Base-by-base conservation (phyloP, 2,888 invertebrate species). In the Escarpia spicata region DNA sequence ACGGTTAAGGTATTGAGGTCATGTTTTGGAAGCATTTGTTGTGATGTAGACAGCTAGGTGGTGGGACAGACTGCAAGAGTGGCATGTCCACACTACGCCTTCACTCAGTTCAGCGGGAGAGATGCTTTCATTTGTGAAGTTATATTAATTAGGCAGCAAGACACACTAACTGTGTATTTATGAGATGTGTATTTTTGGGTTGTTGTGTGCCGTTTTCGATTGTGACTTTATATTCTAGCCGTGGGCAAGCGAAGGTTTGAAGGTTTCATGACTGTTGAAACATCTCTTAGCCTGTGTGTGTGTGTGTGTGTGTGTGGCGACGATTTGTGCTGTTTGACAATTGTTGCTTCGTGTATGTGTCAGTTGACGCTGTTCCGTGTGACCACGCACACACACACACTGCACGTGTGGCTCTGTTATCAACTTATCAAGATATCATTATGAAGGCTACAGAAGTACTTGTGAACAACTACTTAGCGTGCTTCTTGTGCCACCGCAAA, bases 201-300 rank as follows among this genome's bases (percentile, higher is more conserved):
- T 75, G 75, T 75, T 26, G 75, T 75, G 75, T 75, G 75, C 26
- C 75, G 75, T 75, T 75, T 75, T 75, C 75, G n/a, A 26, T 75
- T 75, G 75, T 75, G 75, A 75, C 75, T 75, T 75, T 75, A 75
- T 75, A 75, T 75, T 75, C 19, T 75, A 75, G 75, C 75, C 75
- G 19, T 26, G 75, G 75, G 75, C 75, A 75, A 75, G 75, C 19
- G 75, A 75, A 15, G n/a, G 75, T 75, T 75, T 75, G 75, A 75
- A 75, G 75, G 75, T 75, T 75, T 75, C 75, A 26, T 75, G n/a
- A 75, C 26, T 26, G 75, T 75, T 75, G 75, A 15, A 26, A n/a
- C 26, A 26, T 75, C n/a, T 75, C 75, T 75, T n/a, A n/a, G 26
- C 75, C 75, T 8, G 75, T 75, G 75, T 75, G 75, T 75, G 26